A percentile compares a stretch with the other conserved stretches of the same genome.
Evolutionary conservation across 2,888 invertebrate species (phyloP).

Genomic region (Odontocolon sp.): DNA sequence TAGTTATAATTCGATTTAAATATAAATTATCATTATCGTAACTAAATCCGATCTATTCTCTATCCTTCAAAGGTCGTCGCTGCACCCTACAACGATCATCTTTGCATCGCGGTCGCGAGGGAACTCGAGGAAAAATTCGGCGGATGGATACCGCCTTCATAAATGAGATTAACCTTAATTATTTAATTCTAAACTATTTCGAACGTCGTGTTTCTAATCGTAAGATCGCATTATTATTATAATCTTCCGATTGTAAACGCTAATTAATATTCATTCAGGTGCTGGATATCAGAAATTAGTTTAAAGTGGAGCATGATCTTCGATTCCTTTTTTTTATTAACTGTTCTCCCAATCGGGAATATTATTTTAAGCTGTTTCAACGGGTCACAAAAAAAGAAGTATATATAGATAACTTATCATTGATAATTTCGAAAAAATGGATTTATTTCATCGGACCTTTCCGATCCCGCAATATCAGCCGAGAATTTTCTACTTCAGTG

Average conservation of each 20-base stretch:
- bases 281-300: constrained; percentile 29
- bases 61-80: constrained; percentile 84
- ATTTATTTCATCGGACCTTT: too few species aligned
- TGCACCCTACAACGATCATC: constrained; percentile 86
- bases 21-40: constrained; percentile 30
- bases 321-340: background rate
- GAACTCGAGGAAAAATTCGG: constrained; percentile 87
- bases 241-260: too few species aligned
- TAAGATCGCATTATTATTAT: background rate
- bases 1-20: background rate
- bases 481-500: background rate
- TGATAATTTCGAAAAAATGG: too few species aligned
- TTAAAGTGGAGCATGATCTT: background rate
- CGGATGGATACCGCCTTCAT: constrained; percentile 86
- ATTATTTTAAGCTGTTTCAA: background rate
- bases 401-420: background rate
- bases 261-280: constrained; percentile 16
- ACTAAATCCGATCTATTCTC: too few species aligned
- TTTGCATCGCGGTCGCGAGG: constrained; percentile 88
- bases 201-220: background rate
- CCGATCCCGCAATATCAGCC: too few species aligned
- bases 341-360: background rate
- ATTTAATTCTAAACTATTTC: background rate
- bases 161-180: constrained; percentile 24
- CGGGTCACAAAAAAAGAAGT: background rate